Percentiles rank a stretch among this genome's conserved stretches.
phyloP scores from a whole-genome alignment of 35 echinoderm and acorn worm genomes.

The Apostichopus californicus region DNA sequence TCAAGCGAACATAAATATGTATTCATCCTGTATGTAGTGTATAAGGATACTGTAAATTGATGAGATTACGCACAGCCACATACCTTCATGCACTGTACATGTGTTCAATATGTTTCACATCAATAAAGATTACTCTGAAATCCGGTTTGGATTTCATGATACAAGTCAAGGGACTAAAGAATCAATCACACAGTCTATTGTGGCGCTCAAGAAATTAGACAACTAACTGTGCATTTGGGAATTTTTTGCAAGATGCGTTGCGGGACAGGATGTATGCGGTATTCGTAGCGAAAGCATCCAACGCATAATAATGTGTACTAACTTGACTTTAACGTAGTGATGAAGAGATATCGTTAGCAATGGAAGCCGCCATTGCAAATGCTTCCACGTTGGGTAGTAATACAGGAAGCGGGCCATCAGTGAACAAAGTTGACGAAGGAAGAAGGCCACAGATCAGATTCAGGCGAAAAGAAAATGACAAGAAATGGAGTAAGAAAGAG shows the following conservation, averaged over 20 bases:
- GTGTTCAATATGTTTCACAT: not conserved
- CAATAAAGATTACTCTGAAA: not conserved
- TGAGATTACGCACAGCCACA: too few relatives aligned
- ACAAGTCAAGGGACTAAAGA: too few relatives aligned
- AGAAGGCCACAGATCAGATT: not conserved
- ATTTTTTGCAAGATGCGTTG: not conserved
- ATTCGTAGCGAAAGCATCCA: slow-evolving; percentile 8
- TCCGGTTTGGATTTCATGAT: too few relatives aligned
- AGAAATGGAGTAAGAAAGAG: not conserved
- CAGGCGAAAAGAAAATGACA: slow-evolving; percentile 3
- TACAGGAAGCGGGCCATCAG: not conserved
- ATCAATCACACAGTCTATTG: too few relatives aligned
- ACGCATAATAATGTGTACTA: not conserved
- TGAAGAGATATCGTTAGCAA: not conserved
- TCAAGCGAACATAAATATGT: too few relatives aligned
- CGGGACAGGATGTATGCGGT: not conserved
- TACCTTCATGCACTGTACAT: not conserved
- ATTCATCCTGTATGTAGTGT: too few relatives aligned
- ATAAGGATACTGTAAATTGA: too few relatives aligned
- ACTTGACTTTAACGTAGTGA: not conserved
- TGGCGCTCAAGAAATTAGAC: too few relatives aligned
- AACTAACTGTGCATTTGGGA: not conserved
- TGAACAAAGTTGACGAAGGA: not conserved
- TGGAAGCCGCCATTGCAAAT: not conserved
- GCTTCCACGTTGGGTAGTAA: not conserved